phyloP scores from a whole-genome alignment of 2,797 vertebrate species.

The Babyrousa celebensis region DNA sequence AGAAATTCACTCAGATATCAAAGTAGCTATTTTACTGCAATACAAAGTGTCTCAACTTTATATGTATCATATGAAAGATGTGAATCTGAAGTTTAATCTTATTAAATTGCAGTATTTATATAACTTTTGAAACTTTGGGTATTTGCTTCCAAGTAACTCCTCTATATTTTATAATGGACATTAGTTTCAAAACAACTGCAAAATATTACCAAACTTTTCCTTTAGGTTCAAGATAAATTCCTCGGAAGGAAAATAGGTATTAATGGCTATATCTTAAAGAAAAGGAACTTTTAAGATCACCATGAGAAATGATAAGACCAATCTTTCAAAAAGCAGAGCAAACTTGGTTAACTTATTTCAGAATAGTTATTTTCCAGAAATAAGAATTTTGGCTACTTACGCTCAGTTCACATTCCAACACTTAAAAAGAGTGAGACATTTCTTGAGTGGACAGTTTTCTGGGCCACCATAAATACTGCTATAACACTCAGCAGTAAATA shows the following conservation, averaged over 20 bases:
- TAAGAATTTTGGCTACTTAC: slow-evolving; percentile 56
- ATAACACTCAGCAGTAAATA: slow-evolving; percentile 67
- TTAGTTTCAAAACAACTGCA: slow-evolving; percentile 55
- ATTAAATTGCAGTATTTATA: not conserved
- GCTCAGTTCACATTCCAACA: slow-evolving; percentile 68
- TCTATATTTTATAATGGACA: not conserved
- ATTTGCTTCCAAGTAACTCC: not conserved
- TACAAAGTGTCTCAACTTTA: slow-evolving; percentile 1
- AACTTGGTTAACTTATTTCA: slow-evolving; percentile 55
- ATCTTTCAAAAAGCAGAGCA: slow-evolving; percentile 59
- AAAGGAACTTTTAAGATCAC: not conserved
- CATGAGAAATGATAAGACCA: not conserved
- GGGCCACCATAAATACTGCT: slow-evolving; percentile 56
- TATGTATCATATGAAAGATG: not conserved
- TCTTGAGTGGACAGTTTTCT: not conserved
- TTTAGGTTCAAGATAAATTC: slow-evolving; percentile 37
- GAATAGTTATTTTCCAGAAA: slow-evolving; percentile 68
- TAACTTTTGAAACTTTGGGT: not conserved
- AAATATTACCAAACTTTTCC: slow-evolving; percentile 32
- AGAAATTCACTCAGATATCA: slow-evolving; percentile 40
- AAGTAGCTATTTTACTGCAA: not conserved
- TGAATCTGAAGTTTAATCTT: slow-evolving; percentile 29
- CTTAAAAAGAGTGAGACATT: slow-evolving; percentile 46
- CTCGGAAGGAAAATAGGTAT: not conserved
- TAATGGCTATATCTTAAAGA: not conserved